A percentile compares a stretch with the other conserved stretches of the same genome.
Evolutionary conservation across 2,888 invertebrate species (phyloP).

Genomic region (Sphaerophoria rueppellii): DNA sequence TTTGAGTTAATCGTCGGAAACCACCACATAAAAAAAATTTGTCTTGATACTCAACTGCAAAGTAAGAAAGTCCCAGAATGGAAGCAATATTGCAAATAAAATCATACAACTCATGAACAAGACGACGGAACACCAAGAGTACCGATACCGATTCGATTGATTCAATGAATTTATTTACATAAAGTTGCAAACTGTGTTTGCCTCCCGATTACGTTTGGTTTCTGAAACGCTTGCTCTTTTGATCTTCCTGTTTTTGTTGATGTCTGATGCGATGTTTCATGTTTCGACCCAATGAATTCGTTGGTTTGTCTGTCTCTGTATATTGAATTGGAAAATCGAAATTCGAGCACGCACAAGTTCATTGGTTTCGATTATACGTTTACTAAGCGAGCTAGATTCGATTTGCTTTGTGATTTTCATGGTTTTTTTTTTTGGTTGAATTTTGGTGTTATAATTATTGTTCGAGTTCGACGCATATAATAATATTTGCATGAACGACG

Average conservation of each 20-base stretch:
- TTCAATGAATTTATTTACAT: slow-evolving; percentile 63
- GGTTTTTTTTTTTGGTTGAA: no score
- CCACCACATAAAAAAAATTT: slow-evolving; percentile 29
- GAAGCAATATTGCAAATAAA: slow-evolving; percentile 51
- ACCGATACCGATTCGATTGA: slow-evolving; percentile 64
- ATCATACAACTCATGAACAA: slow-evolving; percentile 19
- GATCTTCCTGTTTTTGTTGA: not conserved
- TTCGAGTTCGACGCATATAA: no score
- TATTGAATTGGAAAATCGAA: slow-evolving; percentile 40
- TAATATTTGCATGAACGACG: no score
- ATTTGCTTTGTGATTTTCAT: no score
- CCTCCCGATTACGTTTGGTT: slow-evolving; percentile 8
- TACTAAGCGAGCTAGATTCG: not conserved
- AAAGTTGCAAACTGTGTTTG: slow-evolving; percentile 61
- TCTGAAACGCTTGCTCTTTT: slow-evolving; percentile 9
- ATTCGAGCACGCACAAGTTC: slow-evolving; percentile 59
- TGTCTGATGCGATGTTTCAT: slow-evolving; percentile 32
- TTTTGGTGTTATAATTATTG: no score
- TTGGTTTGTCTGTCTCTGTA: not conserved
- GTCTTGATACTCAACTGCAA: slow-evolving; percentile 1
- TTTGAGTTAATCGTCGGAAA: slow-evolving; percentile 55
- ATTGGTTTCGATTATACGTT: slow-evolving; percentile 40
- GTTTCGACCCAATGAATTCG: slow-evolving; percentile 56
- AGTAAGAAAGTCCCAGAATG: not conserved
- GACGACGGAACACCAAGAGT: not conserved